phyloP scores from a whole-genome alignment of 53 echinoderm and acorn worm species.

The Hippasteria phrygiana region DNA sequence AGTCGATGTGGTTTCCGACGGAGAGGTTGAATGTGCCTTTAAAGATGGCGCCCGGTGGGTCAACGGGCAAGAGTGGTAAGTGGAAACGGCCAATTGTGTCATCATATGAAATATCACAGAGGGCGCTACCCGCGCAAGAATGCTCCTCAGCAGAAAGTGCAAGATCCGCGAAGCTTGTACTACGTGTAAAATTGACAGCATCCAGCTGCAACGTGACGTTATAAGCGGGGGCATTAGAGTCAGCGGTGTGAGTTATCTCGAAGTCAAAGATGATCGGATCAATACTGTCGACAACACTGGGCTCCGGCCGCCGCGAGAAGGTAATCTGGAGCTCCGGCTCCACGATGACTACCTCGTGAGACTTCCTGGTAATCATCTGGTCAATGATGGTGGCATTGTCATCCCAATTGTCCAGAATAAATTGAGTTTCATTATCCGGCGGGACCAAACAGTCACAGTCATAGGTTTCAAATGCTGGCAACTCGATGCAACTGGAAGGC shows the following conservation, averaged over 20 bases:
- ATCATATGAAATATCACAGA: constrained; percentile 66
- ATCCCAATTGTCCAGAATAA: constrained; percentile 79
- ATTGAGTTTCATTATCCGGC: constrained; percentile 79
- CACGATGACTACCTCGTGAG: constrained; percentile 66
- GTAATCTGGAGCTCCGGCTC: constrained; percentile 79
- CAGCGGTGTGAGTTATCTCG: constrained; percentile 68
- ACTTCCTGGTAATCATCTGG: constrained; percentile 61
- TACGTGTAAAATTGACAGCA: constrained; percentile 80
- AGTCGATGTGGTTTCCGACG: constrained; percentile 78
- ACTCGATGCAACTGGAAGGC: constrained; percentile 35
- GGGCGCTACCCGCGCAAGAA: not conserved
- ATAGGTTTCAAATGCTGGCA: constrained; percentile 53
- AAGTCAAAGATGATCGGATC: constrained; percentile 73
- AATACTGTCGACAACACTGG: constrained; percentile 74
- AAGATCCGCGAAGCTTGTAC: constrained; percentile 42
- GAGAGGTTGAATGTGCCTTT: constrained; percentile 75
- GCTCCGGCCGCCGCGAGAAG: constrained; percentile 70
- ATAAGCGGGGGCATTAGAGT: constrained; percentile 75
- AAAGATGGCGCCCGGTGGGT: constrained; percentile 67
- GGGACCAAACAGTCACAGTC: constrained; percentile 83
- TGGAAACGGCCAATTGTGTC: constrained; percentile 72
- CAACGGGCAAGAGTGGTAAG: constrained; percentile 70
- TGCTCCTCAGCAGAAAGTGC: constrained; percentile 16
- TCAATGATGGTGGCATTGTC: constrained; percentile 77
- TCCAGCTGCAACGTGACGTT: constrained; percentile 72